Conservation (phyloP, 2,113 vertebrate genomes). For the Alethe diademata region DNA sequence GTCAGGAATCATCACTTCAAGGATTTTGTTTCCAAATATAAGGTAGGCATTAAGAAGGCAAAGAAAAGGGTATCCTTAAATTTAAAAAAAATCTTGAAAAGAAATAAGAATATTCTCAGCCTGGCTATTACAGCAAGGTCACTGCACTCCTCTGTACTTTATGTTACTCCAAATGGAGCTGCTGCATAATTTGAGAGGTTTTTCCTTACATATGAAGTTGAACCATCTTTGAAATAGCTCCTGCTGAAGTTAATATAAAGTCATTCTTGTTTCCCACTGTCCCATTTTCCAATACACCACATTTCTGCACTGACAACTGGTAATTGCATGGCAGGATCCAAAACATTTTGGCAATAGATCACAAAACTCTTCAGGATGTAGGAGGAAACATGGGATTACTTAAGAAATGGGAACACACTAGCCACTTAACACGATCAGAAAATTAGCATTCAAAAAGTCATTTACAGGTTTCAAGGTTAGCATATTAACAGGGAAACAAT, state of each 20-base stretch:
- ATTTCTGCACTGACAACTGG: conserved; percentile 16
- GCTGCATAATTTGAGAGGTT: background rate
- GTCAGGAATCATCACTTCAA: background rate
- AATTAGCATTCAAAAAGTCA: conserved; percentile 6
- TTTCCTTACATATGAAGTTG: background rate
- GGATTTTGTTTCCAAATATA: background rate
- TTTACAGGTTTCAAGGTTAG: background rate
- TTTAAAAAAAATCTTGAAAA: background rate
- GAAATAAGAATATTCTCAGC: background rate
- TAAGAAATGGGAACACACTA: background rate
- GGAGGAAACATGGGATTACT: conserved; percentile 37
- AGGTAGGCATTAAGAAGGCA: background rate
- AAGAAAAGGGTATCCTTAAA: background rate
- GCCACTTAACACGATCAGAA: conserved; percentile 31
- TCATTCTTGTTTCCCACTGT: background rate
- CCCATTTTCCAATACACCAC: conserved; percentile 12
- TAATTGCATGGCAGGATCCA: background rate
- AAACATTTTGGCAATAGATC: conserved; percentile 44
- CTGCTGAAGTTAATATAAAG: background rate
- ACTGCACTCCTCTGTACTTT: background rate
- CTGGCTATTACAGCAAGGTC: background rate
- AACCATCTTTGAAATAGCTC: background rate
- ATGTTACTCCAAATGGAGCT: background rate
- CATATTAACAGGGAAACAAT: background rate
- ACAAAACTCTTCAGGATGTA: conserved; percentile 15